Base-by-base conservation (phyloP, 2,797 vertebrate species). In the Parauchenoglanis ngamensis region DNA sequence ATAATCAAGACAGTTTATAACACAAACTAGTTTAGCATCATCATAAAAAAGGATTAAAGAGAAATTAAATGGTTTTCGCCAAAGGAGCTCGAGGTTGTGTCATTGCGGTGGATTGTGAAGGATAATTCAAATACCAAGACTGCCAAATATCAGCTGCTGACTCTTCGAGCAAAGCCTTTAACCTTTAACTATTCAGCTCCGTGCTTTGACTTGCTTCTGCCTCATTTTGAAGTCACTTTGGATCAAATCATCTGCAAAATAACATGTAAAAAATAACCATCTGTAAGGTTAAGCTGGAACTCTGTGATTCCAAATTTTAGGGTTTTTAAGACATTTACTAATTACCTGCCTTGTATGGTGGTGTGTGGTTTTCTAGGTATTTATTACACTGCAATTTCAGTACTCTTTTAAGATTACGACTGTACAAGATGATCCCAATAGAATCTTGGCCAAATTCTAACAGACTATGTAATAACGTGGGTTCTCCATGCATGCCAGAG, bases 71-170 rank as follows among this genome's bases (percentile, higher is more conserved):
- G 28, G 57, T 46, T 63, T 46, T 52, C 13, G 4, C 17, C 7
- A 31, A 77, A 40, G 7, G 54, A 79, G 31, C 56, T 44, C 1
- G 21, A 61, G 57, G 12, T 46, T 80, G 11, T 10, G 59, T 46
- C 79, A 49, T 61, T 2, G 12, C 3, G 25, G 25, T 0, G 7
- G 12, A 49, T 49, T 46, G 40, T 49, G 40, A 81, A 25, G 78
- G 79, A n/a, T 65, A 63, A 65, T 81, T 46, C 2, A 81, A 81
- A 81, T 63, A 81, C 15, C 57, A 65, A 28, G 59, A 3, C 59
- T 46, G 15, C 2, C 59, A 46, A 13, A 46, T 44, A 63, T 49
- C 23, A 4, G 10, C 19, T 40, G 17, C 17, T 79, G 54, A 35
- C 28, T 59, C 21, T 79, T 40, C 40, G 77, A 10, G 19, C 31